phyloP scores from a whole-genome alignment of 2,888 invertebrate genomes.

The Mayetiola destructor region DNA sequence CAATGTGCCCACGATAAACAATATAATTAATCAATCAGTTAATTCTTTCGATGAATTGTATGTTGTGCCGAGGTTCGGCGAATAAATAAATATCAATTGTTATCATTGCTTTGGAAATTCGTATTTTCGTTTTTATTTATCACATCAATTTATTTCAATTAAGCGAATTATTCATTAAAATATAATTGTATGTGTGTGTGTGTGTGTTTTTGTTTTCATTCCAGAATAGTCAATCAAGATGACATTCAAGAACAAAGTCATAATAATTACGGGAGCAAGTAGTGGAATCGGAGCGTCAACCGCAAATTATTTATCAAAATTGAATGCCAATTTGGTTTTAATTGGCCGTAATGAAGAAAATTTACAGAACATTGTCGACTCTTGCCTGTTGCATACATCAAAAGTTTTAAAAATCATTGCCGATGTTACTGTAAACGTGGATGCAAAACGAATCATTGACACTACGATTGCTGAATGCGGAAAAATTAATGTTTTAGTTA shows the following conservation, averaged over 20 bases:
- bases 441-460: slow-evolving; percentile 48
- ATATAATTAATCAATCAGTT: neutral
- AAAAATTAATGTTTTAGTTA: slow-evolving; percentile 55
- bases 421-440: slow-evolving; percentile 49
- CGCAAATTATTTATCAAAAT: slow-evolving; percentile 45
- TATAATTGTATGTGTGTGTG: no score
- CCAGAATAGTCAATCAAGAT: no score
- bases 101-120: no score
- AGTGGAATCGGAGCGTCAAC: slow-evolving; percentile 54
- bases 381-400: slow-evolving; percentile 33
- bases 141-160: no score
- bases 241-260: slow-evolving; percentile 40
- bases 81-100: no score
- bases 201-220: no score
- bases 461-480: slow-evolving; percentile 47
- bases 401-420: slow-evolving; percentile 47
- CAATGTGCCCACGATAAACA: slow-evolving; percentile 47
- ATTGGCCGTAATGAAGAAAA: slow-evolving; percentile 41
- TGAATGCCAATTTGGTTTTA: slow-evolving; percentile 42
- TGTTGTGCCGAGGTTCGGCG: no score
- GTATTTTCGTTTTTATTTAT: no score
- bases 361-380: neutral
- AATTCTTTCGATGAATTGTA: no score
- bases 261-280: slow-evolving; percentile 45
- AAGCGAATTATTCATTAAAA: no score